A percentile compares a stretch with the other conserved stretches of the same genome.
These are phyloP conservation scores for Copidosoma floridanum DNA, from an alignment of 1,140 invertebrate species.

Conservation along the genomic window DNA sequence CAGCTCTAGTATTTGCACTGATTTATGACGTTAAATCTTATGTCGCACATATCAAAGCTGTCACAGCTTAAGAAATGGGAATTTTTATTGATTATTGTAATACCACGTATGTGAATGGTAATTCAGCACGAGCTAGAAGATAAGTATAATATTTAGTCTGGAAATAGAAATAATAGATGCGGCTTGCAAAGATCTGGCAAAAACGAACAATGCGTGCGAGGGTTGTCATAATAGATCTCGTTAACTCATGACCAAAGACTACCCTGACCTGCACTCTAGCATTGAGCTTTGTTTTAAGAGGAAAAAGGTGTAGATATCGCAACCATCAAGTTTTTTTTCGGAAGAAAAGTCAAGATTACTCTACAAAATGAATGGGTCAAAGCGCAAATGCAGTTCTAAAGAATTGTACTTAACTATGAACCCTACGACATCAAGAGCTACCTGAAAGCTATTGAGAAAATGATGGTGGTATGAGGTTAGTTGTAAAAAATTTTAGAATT, in stretches of 20 bases:
- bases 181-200: not conserved
- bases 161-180: constrained; percentile 1
- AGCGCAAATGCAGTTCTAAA: not conserved
- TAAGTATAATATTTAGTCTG: not conserved
- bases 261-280: not conserved
- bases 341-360: not conserved
- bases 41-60: not conserved
- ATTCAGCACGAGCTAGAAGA: not conserved
- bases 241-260: not conserved
- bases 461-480: no score
- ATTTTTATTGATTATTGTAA: constrained; percentile 10
- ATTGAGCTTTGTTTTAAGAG: no score
- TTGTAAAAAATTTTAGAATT: no score
- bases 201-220: constrained; percentile 3
- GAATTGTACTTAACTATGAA: not conserved
- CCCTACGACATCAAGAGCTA: not conserved
- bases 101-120: not conserved
- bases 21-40: constrained; percentile 1
- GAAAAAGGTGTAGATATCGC: not conserved
- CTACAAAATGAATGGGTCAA: not conserved
- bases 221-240: constrained; percentile 6
- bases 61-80: not conserved
- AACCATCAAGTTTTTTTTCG: not conserved
- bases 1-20: no score
- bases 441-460: constrained; percentile 56